Percentiles rank a stretch among this genome's conserved stretches.
Conservation (phyloP, 30 jellyfish, hydroid and myxozoan genomes). For the Chironex yamaguchii region DNA sequence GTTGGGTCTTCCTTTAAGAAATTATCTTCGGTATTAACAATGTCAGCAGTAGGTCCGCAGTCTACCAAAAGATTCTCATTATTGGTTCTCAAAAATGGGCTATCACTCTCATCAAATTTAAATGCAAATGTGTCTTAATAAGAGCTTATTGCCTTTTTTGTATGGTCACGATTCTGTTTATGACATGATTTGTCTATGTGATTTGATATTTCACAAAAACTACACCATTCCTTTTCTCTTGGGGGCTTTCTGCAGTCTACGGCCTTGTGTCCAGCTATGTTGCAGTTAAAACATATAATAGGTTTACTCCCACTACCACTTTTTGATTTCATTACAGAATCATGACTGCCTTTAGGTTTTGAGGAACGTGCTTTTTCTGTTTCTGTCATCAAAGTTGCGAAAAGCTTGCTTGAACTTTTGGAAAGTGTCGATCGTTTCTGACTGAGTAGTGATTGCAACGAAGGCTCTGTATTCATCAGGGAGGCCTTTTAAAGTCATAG, state of each 20-base stretch:
- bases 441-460: slow-evolving; percentile 34
- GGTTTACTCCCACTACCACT: background rate
- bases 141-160: too few species aligned
- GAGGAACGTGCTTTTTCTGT: slow-evolving; percentile 1
- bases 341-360: background rate
- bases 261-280: slow-evolving; percentile 75
- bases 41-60: slow-evolving; percentile 76
- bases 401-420: slow-evolving; percentile 28
- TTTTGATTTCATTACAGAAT: background rate
- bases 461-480: slow-evolving; percentile 21
- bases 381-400: slow-evolving; percentile 53
- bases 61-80: slow-evolving; percentile 31
- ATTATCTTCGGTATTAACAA: slow-evolving; percentile 46
- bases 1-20: slow-evolving; percentile 40
- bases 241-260: slow-evolving; percentile 48
- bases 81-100: background rate
- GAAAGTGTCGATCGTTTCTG: slow-evolving; percentile 14
- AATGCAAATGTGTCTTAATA: too few species aligned
- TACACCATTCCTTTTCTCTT: slow-evolving; percentile 47
- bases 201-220: slow-evolving; percentile 18
- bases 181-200: slow-evolving; percentile 68
- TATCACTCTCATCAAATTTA: background rate
- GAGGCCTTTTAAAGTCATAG: slow-evolving; percentile 59
- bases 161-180: slow-evolving; percentile 47
- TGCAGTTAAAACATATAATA: slow-evolving; percentile 65